Percentiles rank a stretch among this genome's conserved stretches.
Evolutionary conservation across 2,113 vertebrate species (phyloP).

Genomic region (Chlorodrepanis virens): DNA sequence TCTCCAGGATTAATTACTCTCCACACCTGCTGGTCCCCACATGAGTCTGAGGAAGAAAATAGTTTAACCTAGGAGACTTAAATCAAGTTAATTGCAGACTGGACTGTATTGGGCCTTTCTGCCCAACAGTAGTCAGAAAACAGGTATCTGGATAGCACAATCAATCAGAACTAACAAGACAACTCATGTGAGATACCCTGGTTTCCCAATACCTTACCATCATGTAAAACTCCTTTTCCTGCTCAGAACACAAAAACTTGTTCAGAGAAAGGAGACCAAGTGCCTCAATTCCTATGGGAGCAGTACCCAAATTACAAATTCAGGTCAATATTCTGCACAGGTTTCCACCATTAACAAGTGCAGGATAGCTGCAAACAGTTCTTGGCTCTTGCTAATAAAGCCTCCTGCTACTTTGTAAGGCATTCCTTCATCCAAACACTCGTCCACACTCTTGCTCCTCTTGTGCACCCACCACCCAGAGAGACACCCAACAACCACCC

Average conservation of each 20-base stretch:
- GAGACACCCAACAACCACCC: neutral
- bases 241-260: neutral
- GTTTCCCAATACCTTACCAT: neutral
- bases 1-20: neutral
- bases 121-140: neutral
- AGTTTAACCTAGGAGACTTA: neutral
- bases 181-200: neutral
- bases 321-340: neutral
- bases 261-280: neutral
- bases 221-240: neutral
- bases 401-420: neutral
- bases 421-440: neutral
- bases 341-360: neutral
- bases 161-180: neutral
- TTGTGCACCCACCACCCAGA: neutral
- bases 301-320: neutral
- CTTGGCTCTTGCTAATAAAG: neutral
- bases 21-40: neutral
- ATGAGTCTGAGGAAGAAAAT: neutral
- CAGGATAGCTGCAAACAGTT: accelerated
- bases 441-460: neutral
- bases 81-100: neutral
- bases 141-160: neutral
- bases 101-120: neutral
- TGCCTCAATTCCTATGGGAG: neutral